Evolutionary conservation across 2,888 invertebrate species (phyloP).

Genomic region (Lithosia quadra): DNA sequence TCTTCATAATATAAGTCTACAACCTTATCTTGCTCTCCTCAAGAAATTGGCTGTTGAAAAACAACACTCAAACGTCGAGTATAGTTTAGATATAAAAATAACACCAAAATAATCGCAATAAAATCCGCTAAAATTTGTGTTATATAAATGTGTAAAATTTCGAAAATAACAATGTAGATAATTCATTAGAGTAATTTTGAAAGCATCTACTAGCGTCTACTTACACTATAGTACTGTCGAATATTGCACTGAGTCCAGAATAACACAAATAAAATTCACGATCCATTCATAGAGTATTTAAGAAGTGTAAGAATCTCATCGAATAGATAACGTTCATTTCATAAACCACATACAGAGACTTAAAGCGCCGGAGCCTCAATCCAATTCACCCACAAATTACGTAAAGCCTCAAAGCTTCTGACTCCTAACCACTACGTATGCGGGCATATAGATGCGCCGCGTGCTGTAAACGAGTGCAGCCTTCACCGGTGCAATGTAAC

Average conservation of each 20-base stretch:
- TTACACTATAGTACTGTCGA: background rate
- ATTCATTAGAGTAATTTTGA: background rate
- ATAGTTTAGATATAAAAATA: background rate
- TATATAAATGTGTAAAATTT: background rate
- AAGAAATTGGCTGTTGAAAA: background rate
- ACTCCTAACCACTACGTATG: slow-evolving; percentile 63
- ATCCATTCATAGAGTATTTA: slow-evolving; percentile 13
- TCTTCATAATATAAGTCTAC: background rate
- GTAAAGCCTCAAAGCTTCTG: slow-evolving; percentile 79
- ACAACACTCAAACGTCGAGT: background rate
- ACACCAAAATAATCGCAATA: background rate
- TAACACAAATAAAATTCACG: slow-evolving; percentile 15
- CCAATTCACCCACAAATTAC: slow-evolving; percentile 80
- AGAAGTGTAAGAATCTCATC: slow-evolving; percentile 32
- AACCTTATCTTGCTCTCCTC: background rate
- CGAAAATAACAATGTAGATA: background rate
- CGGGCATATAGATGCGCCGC: slow-evolving; percentile 57
- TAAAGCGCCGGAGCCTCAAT: slow-evolving; percentile 69
- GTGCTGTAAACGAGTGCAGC: slow-evolving; percentile 76
- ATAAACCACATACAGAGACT: slow-evolving; percentile 60
- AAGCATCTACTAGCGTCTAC: no score
- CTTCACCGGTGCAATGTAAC: slow-evolving; percentile 79
- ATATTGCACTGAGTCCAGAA: background rate
- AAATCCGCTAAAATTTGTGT: no score
- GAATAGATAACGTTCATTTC: slow-evolving; percentile 56